These are phyloP conservation scores for Villa cingulata DNA, from an alignment of 2,888 invertebrate species.

Conservation along the genomic window DNA sequence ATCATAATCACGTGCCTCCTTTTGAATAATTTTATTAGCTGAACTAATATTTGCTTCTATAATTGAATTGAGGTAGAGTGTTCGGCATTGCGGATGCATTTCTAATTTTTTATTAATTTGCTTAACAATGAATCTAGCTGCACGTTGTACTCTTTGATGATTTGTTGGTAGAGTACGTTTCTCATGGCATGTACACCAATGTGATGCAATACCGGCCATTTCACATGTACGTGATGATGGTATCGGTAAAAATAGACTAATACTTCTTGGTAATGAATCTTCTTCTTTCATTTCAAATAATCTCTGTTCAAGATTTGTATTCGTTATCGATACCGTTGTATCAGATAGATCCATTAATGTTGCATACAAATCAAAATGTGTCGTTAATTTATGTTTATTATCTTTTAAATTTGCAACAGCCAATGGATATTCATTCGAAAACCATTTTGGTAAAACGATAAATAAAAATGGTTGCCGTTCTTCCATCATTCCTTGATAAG, in stretches of 20 bases:
- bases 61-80: conserved; percentile 46
- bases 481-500: conserved; percentile 76
- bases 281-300: conserved; percentile 29
- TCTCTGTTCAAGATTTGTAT: conserved; percentile 32
- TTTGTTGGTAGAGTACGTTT: conserved; percentile 43
- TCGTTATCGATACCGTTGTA: conserved; percentile 33
- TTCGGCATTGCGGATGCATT: conserved; percentile 50
- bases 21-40: conserved; percentile 29
- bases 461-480: conserved; percentile 74
- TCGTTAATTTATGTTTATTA: conserved; percentile 61
- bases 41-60: conserved; percentile 50
- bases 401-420: conserved; percentile 49
- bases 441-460: conserved; percentile 57
- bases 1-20: conserved; percentile 21
- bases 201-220: conserved; percentile 61
- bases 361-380: conserved; percentile 71
- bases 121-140: conserved; percentile 46
- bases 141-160: conserved; percentile 41
- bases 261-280: conserved; percentile 42
- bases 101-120: conserved; percentile 50
- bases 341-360: conserved; percentile 58
- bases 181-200: conserved; percentile 81
- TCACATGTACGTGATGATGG: conserved; percentile 60
- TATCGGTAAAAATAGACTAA: conserved; percentile 65
- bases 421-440: conserved; percentile 45